Conservation (phyloP, 92 coral and sea anemone genomes). For the Paramuricea clavata region DNA sequence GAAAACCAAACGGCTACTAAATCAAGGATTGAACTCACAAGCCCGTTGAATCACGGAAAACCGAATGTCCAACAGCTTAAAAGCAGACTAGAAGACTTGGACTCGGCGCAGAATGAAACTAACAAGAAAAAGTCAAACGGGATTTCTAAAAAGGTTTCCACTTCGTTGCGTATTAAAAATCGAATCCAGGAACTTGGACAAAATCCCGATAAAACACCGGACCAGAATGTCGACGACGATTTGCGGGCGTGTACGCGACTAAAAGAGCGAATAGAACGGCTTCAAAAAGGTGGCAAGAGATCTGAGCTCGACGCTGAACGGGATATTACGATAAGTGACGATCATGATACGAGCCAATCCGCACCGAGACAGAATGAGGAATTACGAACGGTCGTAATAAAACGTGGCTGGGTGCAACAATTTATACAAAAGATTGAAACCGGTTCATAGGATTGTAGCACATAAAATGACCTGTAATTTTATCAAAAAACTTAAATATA, state of each 20-base stretch:
- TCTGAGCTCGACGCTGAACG: not conserved
- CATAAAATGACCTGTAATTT: not conserved
- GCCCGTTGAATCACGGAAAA: not conserved
- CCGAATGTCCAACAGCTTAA: conserved; percentile 19
- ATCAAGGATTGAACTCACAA: not conserved
- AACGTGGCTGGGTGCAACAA: conserved; percentile 50
- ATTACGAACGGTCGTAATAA: conserved; percentile 41
- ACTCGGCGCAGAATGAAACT: not conserved
- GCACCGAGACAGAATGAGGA: conserved; percentile 29
- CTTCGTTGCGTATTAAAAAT: conserved; percentile 11
- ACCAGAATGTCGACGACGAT: not conserved
- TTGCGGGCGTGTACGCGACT: conserved; percentile 18
- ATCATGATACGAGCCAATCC: not conserved
- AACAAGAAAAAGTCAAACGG: not conserved
- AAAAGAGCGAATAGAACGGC: conserved; percentile 35
- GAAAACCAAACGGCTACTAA: conserved; percentile 2
- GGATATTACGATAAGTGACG: conserved; percentile 45
- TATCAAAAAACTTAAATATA: too few species aligned
- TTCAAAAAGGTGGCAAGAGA: conserved; percentile 17
- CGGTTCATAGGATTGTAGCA: not conserved
- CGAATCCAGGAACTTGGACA: conserved; percentile 11
- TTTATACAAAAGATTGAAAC: conserved; percentile 48
- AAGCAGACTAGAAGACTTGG: not conserved
- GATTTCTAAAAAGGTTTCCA: not conserved
- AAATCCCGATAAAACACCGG: not conserved